Percentiles rank a stretch among this genome's conserved stretches.
Evolutionary conservation across 2,797 vertebrate species (phyloP).

Genomic region (Psittacula derbiana): DNA sequence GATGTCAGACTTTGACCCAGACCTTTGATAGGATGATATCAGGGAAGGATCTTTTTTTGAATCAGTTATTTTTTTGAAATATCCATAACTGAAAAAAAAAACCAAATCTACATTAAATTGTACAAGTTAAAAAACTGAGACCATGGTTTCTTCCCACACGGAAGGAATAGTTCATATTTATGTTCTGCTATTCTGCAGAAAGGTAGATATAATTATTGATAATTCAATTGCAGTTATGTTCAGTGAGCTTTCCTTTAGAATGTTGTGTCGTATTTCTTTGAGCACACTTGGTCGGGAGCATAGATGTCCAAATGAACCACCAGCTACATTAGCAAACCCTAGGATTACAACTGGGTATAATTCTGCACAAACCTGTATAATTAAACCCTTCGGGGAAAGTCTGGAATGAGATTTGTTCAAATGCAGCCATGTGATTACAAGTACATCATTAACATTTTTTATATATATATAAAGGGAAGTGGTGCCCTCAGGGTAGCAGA

Average conservation of each 20-base stretch:
- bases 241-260: neutral
- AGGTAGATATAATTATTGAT: neutral
- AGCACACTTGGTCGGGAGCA: neutral
- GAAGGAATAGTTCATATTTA: neutral
- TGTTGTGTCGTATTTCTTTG: neutral
- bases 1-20: neutral
- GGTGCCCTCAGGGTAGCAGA: conserved; percentile 1
- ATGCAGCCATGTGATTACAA: conserved; percentile 6
- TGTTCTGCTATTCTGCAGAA: neutral
- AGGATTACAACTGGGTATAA: neutral
- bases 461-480: neutral
- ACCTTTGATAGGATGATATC: neutral
- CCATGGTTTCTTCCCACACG: neutral
- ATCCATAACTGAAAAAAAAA: neutral
- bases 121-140: neutral
- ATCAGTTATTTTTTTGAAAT: neutral
- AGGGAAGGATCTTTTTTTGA: neutral
- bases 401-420: neutral
- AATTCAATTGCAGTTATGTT: neutral
- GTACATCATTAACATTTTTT: conserved; percentile 4
- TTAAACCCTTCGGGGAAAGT: conserved; percentile 19
- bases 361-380: conserved; percentile 14
- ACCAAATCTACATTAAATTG: neutral
- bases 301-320: neutral
- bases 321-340: neutral